Conservation (phyloP, 2,888 invertebrate genomes). For the Parasteatoda lunata region DNA sequence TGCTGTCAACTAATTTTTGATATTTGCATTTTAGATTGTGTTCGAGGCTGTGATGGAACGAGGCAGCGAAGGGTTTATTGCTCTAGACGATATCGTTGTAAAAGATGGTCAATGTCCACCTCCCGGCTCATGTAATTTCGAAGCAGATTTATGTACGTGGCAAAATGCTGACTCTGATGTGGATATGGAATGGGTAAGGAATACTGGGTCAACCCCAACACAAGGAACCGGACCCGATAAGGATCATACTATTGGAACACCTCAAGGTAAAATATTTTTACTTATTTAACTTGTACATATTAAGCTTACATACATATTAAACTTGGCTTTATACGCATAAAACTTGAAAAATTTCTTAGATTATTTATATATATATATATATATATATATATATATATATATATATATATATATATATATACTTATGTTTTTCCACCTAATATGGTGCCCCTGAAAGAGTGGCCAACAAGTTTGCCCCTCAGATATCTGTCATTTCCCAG, state of each 20-base stretch:
- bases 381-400: too few species aligned
- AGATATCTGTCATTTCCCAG: too few species aligned
- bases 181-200: conserved; percentile 64
- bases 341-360: too few species aligned
- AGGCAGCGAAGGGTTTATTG: conserved; percentile 61
- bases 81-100: conserved; percentile 68
- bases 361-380: too few species aligned
- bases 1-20: too few species aligned
- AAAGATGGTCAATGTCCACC: conserved; percentile 59
- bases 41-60: conserved; percentile 57
- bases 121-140: conserved; percentile 69
- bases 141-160: conserved; percentile 65
- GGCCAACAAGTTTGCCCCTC: too few species aligned
- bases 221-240: conserved; percentile 56
- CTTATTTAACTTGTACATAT: too few species aligned
- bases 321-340: too few species aligned
- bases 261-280: conserved; percentile 41
- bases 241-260: conserved; percentile 63
- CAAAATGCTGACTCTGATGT: conserved; percentile 50
- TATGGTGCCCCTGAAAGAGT: too few species aligned
- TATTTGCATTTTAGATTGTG: conserved; percentile 39
- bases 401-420: too few species aligned
- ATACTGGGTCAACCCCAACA: conserved; percentile 58
- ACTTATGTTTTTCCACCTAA: too few species aligned
- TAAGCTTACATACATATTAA: too few species aligned